These are phyloP conservation scores for Beris chalybata DNA, from an alignment of 2,888 invertebrate genomes.

Conservation along the genomic window DNA sequence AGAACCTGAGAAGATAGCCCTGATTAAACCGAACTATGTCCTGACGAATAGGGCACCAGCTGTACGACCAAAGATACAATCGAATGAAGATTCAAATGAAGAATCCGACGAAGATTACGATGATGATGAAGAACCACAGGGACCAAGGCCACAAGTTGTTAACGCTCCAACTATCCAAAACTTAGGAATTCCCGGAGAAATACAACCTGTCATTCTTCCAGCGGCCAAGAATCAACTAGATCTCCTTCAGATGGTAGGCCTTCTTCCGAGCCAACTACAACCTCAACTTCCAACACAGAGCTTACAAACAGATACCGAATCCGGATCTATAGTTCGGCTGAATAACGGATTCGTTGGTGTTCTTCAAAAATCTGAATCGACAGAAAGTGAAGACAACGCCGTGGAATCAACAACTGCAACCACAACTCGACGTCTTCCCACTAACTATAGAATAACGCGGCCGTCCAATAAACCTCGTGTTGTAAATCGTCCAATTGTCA, in stretches of 20 bases:
- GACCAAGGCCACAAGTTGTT: too few species aligned
- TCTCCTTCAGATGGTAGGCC: slow-evolving; percentile 38
- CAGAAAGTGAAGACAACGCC: slow-evolving; percentile 38
- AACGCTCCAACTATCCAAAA: not conserved
- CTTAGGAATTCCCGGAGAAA: slow-evolving; percentile 4
- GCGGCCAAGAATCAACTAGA: slow-evolving; percentile 31
- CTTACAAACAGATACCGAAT: slow-evolving; percentile 6
- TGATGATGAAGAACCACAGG: slow-evolving; percentile 1
- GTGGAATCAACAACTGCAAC: slow-evolving; percentile 36
- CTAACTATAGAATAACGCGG: slow-evolving; percentile 42
- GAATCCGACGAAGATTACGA: slow-evolving; percentile 5
- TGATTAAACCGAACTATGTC: slow-evolving; percentile 25
- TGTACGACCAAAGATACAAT: slow-evolving; percentile 1
- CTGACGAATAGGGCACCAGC: slow-evolving; percentile 14
- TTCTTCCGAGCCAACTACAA: not conserved
- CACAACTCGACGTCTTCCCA: slow-evolving; percentile 41
- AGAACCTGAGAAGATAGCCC: slow-evolving; percentile 11
- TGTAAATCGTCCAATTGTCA: slow-evolving; percentile 48
- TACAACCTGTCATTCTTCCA: not conserved
- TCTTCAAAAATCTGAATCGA: slow-evolving; percentile 40
- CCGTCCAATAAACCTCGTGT: slow-evolving; percentile 46
- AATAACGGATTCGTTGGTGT: slow-evolving; percentile 38
- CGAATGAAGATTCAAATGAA: not conserved
- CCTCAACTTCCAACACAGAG: not conserved
- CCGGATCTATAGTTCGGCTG: slow-evolving; percentile 28